Percentiles rank a stretch among this genome's conserved stretches.
Evolutionary conservation across 2,888 invertebrate species (phyloP).

Genomic region (Bombyx huttoni): DNA sequence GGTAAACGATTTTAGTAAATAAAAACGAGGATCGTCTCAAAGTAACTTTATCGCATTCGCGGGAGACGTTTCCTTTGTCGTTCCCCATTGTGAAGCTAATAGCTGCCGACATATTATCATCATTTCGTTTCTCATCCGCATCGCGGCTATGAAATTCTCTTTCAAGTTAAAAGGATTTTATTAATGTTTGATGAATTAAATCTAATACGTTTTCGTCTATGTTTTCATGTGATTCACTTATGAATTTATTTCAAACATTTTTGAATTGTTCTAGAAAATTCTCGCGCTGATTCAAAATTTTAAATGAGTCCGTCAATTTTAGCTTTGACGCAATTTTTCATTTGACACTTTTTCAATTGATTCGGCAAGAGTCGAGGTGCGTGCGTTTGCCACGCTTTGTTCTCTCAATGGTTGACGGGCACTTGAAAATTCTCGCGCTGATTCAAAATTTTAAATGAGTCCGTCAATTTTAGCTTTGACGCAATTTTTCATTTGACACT

Average conservation of each 20-base stretch:
- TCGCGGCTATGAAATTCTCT: conserved; percentile 48
- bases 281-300: conserved; percentile 1
- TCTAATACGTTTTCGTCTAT: background rate
- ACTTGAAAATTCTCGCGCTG: conserved; percentile 24
- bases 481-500: conserved; percentile 42
- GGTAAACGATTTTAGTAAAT: background rate
- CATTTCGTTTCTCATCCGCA: conserved; percentile 56
- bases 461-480: conserved; percentile 26
- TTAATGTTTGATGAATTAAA: conserved; percentile 22
- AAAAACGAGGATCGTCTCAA: conserved; percentile 12
- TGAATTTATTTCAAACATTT: background rate
- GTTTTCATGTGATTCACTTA: background rate
- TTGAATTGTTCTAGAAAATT: background rate
- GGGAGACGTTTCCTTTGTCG: conserved; percentile 51
- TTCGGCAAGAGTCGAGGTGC: conserved; percentile 28
- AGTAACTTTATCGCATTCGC: conserved; percentile 47
- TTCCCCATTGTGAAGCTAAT: conserved; percentile 51
- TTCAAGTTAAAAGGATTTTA: conserved; percentile 31
- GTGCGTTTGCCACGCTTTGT: conserved; percentile 67
- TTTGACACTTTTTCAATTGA: conserved; percentile 41
- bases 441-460: conserved; percentile 13
- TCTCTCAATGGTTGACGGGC: conserved; percentile 45
- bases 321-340: conserved; percentile 40
- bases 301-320: conserved; percentile 20
- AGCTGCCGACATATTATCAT: conserved; percentile 53